Percentiles rank a stretch among this genome's conserved stretches.
phyloP scores from a whole-genome alignment of 2,797 vertebrate genomes.

The Artibeus lituratus region DNA sequence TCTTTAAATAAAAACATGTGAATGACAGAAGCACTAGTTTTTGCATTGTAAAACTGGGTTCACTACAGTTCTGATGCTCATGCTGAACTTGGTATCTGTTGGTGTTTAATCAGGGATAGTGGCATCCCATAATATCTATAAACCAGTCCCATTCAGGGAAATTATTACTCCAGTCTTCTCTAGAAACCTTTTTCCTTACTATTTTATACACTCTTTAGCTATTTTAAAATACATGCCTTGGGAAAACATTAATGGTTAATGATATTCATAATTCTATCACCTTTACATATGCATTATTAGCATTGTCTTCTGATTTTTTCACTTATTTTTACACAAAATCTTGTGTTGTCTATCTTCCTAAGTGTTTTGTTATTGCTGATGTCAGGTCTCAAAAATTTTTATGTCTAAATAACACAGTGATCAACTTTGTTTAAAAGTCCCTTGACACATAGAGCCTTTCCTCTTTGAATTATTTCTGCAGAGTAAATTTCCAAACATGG shows the following conservation, averaged over 20 bases:
- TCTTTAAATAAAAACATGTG: constrained; percentile 49
- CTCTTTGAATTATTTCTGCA: constrained; percentile 3
- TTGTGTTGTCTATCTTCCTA: background rate
- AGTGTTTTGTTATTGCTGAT: background rate
- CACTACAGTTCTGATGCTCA: background rate
- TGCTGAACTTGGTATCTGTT: background rate
- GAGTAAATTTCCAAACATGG: constrained; percentile 10
- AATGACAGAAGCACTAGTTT: constrained; percentile 16
- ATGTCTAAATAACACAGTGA: background rate
- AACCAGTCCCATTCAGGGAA: background rate
- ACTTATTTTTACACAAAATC: background rate
- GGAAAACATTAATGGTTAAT: background rate
- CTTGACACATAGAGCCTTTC: background rate
- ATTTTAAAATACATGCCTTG: background rate
- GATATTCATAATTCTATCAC: background rate
- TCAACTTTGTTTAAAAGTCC: background rate
- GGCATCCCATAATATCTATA: background rate
- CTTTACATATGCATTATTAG: background rate
- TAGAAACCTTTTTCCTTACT: background rate
- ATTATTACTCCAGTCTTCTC: background rate
- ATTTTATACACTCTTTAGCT: background rate
- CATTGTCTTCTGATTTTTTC: background rate
- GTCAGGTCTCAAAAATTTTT: background rate
- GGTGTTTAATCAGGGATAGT: background rate
- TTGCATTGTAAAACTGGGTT: constrained; percentile 32